Evolutionary conservation across 2,797 vertebrate genomes (phyloP).

Genomic region (Myiotriccus ornatus): DNA sequence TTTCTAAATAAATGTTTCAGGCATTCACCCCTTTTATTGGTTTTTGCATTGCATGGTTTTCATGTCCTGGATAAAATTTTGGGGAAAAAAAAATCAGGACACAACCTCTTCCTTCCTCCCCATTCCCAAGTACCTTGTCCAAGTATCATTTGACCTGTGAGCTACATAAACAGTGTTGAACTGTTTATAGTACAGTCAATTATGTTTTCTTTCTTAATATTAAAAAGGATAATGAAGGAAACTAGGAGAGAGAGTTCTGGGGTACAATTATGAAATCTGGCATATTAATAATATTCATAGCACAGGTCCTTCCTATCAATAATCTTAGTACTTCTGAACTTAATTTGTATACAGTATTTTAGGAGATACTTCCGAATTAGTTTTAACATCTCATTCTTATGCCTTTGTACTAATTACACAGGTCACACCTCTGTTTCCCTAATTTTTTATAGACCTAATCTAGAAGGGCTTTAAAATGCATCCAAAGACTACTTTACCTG

Average conservation of each 20-base stretch:
- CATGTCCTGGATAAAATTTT: neutral
- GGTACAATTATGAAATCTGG: slow-evolving; percentile 20
- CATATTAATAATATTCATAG: slow-evolving; percentile 5
- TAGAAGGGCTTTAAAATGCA: slow-evolving; percentile 63
- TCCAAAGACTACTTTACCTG: slow-evolving; percentile 52
- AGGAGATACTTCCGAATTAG: slow-evolving; percentile 47
- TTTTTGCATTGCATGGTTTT: neutral
- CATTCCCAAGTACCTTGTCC: neutral
- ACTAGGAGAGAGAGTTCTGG: slow-evolving; percentile 2
- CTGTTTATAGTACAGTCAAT: neutral
- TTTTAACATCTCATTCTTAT: slow-evolving; percentile 29
- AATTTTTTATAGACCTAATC: slow-evolving; percentile 56
- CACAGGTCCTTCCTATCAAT: neutral
- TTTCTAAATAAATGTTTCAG: neutral
- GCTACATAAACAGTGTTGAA: too few species aligned
- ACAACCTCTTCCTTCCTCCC: neutral
- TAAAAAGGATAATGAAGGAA: slow-evolving; percentile 5
- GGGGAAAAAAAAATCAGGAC: neutral
- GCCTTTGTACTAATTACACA: slow-evolving; percentile 6
- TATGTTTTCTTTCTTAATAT: neutral
- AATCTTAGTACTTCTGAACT: neutral
- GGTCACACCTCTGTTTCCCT: slow-evolving; percentile 54
- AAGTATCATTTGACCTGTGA: neutral
- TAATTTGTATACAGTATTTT: slow-evolving; percentile 41
- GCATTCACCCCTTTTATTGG: neutral